A percentile compares a stretch with the other conserved stretches of the same genome.
These are phyloP conservation scores for Acrocyrtus sp. DNA, from an alignment of 2,888 invertebrate genomes.

Conservation along the genomic window DNA sequence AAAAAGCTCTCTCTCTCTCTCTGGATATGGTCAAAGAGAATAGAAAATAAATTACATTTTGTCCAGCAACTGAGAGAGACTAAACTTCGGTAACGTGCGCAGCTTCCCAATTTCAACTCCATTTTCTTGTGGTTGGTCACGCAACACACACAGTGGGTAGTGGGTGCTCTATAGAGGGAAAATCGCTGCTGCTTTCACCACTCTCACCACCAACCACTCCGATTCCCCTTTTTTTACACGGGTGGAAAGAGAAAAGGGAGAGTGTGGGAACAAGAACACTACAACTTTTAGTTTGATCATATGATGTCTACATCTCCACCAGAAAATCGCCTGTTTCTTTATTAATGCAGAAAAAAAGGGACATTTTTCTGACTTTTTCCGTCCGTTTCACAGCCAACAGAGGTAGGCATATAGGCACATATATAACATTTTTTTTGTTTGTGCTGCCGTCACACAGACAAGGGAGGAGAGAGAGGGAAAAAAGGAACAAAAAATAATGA, in stretches of 20 bases:
- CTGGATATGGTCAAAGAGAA: too few relatives aligned
- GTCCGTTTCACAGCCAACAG: neutral
- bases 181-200: slow-evolving; percentile 15
- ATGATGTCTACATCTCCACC: too few relatives aligned
- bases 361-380: too few relatives aligned
- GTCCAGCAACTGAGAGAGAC: slow-evolving; percentile 1
- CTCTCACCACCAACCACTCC: slow-evolving; percentile 18
- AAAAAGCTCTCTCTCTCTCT: neutral
- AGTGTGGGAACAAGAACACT: too few relatives aligned
- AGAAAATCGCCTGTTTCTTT: slow-evolving; percentile 14
- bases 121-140: slow-evolving; percentile 27
- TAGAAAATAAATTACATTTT: slow-evolving; percentile 46
- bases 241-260: too few relatives aligned
- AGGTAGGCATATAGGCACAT: neutral
- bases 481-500: neutral
- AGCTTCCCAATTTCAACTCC: slow-evolving; percentile 41
- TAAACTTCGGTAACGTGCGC: slow-evolving; percentile 35
- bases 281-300: too few relatives aligned
- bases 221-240: too few relatives aligned
- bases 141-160: too few relatives aligned
- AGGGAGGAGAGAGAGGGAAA: neutral
- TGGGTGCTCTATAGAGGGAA: too few relatives aligned
- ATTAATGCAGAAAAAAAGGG: slow-evolving; percentile 14
- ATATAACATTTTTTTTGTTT: neutral
- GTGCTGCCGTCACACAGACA: neutral